A percentile compares a stretch with the other conserved stretches of the same genome.
Conservation (phyloP, 2,113 vertebrate genomes). For the Atrichornis clamosus region DNA sequence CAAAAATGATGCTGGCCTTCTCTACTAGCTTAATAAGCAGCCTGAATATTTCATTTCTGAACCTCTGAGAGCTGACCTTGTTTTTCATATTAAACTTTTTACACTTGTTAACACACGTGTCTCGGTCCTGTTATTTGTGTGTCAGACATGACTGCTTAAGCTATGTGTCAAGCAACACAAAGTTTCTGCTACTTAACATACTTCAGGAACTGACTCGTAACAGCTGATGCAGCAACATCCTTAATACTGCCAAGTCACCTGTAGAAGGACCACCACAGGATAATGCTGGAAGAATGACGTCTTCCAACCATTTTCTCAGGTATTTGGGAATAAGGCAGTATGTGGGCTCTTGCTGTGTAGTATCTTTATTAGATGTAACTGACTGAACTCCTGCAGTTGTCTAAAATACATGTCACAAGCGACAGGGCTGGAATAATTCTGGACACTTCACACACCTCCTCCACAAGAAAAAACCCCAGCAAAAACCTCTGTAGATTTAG, state of each 20-base stretch:
- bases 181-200: neutral
- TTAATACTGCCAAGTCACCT: neutral
- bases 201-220: neutral
- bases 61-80: neutral
- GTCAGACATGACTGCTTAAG: neutral
- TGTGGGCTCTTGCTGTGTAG: neutral
- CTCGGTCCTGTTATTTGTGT: neutral
- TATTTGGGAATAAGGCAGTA: neutral
- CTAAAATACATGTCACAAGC: neutral
- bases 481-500: neutral
- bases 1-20: neutral
- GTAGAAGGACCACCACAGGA: neutral
- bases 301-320: neutral
- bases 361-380: neutral
- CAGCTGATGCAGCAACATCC: neutral
- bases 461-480: rapidly evolving
- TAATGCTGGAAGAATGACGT: neutral
- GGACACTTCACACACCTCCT: neutral
- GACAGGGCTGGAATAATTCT: rapidly evolving
- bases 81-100: neutral
- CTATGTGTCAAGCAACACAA: neutral
- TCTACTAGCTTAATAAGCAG: neutral
- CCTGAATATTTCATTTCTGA: neutral
- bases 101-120: neutral
- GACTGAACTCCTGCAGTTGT: neutral